A percentile compares a stretch with the other conserved stretches of the same genome.
These are phyloP conservation scores for Phorcus lineatus DNA, from an alignment of 2,888 invertebrate species.

Conservation along the genomic window DNA sequence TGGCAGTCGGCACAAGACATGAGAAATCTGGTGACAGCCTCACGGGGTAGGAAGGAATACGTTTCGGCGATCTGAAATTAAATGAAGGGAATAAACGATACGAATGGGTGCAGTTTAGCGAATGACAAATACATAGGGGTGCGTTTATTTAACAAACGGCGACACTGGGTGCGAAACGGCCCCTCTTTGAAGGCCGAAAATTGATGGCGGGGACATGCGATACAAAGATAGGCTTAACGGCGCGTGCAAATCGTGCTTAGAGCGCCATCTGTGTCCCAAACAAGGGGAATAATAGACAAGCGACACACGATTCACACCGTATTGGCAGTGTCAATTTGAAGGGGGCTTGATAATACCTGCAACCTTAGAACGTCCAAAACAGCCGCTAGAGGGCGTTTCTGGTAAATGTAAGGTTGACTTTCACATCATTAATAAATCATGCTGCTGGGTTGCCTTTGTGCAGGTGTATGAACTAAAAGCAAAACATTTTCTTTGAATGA, in stretches of 20 bases:
- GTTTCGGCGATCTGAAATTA: slow-evolving; percentile 91
- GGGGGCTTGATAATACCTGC: neutral
- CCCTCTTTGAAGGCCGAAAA: neutral
- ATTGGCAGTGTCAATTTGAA: neutral
- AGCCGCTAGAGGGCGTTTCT: too few relatives aligned
- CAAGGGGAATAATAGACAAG: neutral
- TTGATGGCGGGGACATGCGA: neutral
- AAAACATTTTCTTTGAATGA: too few relatives aligned
- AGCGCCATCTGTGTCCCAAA: slow-evolving; percentile 3
- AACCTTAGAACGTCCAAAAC: too few relatives aligned
- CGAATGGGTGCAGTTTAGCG: neutral
- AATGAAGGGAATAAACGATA: slow-evolving; percentile 18
- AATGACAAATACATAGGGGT: neutral
- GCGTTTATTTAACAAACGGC: neutral
- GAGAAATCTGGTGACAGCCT: slow-evolving; percentile 96
- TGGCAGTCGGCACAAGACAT: slow-evolving; percentile 96
- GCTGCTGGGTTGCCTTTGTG: too few relatives aligned
- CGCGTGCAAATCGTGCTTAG: neutral
- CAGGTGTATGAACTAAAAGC: too few relatives aligned
- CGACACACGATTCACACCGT: neutral
- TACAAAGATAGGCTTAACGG: neutral
- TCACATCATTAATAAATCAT: too few relatives aligned
- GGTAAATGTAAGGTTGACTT: too few relatives aligned
- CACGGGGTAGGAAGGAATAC: slow-evolving; percentile 95
- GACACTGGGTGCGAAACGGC: neutral